Evolutionary conservation across 92 coral and sea anemone species (phyloP).

Genomic region (Siderastrea siderea): DNA sequence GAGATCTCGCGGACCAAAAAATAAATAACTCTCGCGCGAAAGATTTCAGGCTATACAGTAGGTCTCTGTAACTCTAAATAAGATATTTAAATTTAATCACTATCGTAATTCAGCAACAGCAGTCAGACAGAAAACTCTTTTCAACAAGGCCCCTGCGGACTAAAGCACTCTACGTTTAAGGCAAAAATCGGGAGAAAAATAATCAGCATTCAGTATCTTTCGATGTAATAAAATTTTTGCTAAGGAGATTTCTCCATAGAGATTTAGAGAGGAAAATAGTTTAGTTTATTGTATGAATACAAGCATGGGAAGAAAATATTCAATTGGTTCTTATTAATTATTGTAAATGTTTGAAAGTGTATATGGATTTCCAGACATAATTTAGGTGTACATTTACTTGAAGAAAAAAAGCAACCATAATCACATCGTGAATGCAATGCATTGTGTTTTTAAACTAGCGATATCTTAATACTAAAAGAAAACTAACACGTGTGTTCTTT

Average conservation of each 20-base stretch:
- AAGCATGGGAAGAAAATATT: slow-evolving; percentile 25
- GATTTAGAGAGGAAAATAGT: slow-evolving; percentile 11
- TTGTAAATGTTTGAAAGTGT: slow-evolving; percentile 22
- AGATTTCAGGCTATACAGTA: background rate
- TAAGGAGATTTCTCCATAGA: slow-evolving; percentile 4
- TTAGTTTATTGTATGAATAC: slow-evolving; percentile 41
- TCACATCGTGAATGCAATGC: background rate
- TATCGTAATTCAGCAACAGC: no score
- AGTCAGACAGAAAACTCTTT: no score
- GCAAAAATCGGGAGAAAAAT: background rate
- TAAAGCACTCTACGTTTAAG: background rate
- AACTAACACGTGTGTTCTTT: background rate
- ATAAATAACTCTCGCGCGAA: background rate
- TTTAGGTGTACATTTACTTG: background rate
- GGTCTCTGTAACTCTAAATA: background rate
- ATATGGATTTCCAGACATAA: background rate
- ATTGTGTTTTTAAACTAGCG: background rate
- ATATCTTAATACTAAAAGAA: background rate
- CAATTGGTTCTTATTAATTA: slow-evolving; percentile 24
- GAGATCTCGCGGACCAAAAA: background rate
- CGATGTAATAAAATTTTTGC: background rate
- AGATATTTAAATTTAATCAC: background rate
- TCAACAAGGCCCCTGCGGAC: background rate
- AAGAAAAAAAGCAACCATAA: background rate
- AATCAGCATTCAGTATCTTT: background rate